These are phyloP conservation scores for Nysson spinosus DNA, from an alignment of 2,888 invertebrate species.

Conservation along the genomic window DNA sequence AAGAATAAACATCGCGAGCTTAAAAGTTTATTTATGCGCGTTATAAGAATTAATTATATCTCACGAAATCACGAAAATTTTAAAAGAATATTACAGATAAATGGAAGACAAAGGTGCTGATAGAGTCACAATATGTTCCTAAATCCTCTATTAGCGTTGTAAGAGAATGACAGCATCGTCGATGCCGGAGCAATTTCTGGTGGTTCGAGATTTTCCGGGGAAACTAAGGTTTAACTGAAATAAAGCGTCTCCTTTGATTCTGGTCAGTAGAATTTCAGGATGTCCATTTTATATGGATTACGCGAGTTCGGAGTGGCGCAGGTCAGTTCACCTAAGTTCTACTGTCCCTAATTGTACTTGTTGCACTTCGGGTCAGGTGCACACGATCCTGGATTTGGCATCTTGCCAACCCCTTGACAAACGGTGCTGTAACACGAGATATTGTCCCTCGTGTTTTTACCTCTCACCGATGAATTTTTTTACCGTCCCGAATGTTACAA, in stretches of 20 bases:
- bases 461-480: background rate
- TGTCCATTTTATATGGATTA: constrained; percentile 47
- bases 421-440: constrained; percentile 35
- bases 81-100: no score
- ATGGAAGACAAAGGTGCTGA: no score
- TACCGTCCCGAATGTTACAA: background rate
- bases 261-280: constrained; percentile 40
- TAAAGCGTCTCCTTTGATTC: constrained; percentile 29
- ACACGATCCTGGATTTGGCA: constrained; percentile 52
- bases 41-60: no score
- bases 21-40: no score
- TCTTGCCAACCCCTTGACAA: constrained; percentile 60
- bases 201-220: background rate
- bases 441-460: constrained; percentile 14
- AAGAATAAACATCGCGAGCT: no score
- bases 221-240: constrained; percentile 4
- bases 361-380: constrained; percentile 62
- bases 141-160: no score
- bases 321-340: constrained; percentile 59
- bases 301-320: constrained; percentile 41
- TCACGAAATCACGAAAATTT: background rate
- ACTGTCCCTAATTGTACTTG: constrained; percentile 69
- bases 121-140: no score
- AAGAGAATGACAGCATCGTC: no score
- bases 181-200: background rate